Evolutionary conservation across 2,113 vertebrate species (phyloP).

Genomic region (Neogale vison): DNA sequence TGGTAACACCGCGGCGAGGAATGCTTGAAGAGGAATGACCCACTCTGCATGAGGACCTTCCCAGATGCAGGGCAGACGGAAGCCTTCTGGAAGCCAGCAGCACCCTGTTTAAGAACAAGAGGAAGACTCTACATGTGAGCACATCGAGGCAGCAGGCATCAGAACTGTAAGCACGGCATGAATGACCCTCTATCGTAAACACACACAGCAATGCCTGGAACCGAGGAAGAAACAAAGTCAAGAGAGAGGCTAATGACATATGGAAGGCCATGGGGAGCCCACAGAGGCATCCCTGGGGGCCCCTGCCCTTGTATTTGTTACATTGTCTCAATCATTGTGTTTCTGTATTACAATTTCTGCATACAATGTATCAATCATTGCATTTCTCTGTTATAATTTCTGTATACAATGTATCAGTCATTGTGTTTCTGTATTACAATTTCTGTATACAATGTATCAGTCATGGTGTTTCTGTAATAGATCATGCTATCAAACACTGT

Average conservation of each 20-base stretch:
- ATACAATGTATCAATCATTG: too few relatives aligned
- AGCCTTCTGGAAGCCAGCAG: background rate
- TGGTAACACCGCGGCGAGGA: background rate
- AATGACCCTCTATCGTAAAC: background rate
- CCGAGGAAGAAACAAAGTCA: background rate
- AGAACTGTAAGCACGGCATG: accelerated
- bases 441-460: too few relatives aligned
- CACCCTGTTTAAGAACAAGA: background rate
- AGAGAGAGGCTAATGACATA: too few relatives aligned
- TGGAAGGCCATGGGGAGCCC: too few relatives aligned
- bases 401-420: too few relatives aligned
- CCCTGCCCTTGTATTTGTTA: background rate
- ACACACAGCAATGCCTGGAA: background rate
- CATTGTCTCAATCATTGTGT: background rate
- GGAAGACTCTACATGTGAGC: too few relatives aligned
- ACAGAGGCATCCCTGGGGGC: accelerated
- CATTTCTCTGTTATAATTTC: too few relatives aligned
- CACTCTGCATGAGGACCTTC: background rate
- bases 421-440: too few relatives aligned
- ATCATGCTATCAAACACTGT: too few relatives aligned
- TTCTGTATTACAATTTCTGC: too few relatives aligned
- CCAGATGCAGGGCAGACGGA: accelerated
- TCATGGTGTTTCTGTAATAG: too few relatives aligned
- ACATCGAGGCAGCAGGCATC: background rate
- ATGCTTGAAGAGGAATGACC: too few relatives aligned